Evolutionary conservation across 2,888 invertebrate species (phyloP).

Genomic region (Timandra comae): DNA sequence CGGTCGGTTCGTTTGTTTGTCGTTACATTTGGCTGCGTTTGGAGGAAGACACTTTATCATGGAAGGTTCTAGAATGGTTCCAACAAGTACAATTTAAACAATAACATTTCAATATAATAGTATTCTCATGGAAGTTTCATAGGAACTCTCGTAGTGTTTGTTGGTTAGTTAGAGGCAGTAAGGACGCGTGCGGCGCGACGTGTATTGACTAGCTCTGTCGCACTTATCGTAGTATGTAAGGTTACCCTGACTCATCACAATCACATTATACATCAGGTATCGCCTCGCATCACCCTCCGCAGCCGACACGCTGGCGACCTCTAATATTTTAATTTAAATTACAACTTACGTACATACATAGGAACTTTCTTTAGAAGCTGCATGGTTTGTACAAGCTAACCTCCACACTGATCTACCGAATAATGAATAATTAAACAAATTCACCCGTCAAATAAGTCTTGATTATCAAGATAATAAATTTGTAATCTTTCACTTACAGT

Average conservation of each 20-base stretch:
- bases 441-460: constrained; percentile 57
- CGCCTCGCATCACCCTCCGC: constrained; percentile 30
- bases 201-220: constrained; percentile 13
- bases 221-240: constrained; percentile 33
- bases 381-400: constrained; percentile 77
- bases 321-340: constrained; percentile 69
- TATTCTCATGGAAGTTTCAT: constrained; percentile 5
- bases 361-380: constrained; percentile 77
- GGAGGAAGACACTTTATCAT: constrained; percentile 58
- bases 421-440: constrained; percentile 62
- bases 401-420: constrained; percentile 73
- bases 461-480: constrained; percentile 53
- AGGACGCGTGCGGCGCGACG: no score
- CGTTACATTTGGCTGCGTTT: constrained; percentile 46
- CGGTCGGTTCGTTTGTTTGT: no score
- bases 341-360: constrained; percentile 77
- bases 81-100: constrained; percentile 10
- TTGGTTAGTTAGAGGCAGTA: no score
- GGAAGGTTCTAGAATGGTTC: constrained; percentile 41
- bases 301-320: constrained; percentile 55
- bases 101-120: constrained; percentile 7
- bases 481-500: constrained; percentile 24
- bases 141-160: no score
- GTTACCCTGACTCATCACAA: constrained; percentile 64
- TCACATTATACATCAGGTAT: constrained; percentile 50